These are phyloP conservation scores for Etia nguti DNA, from an alignment of 2,113 vertebrate species.

Conservation along the genomic window DNA sequence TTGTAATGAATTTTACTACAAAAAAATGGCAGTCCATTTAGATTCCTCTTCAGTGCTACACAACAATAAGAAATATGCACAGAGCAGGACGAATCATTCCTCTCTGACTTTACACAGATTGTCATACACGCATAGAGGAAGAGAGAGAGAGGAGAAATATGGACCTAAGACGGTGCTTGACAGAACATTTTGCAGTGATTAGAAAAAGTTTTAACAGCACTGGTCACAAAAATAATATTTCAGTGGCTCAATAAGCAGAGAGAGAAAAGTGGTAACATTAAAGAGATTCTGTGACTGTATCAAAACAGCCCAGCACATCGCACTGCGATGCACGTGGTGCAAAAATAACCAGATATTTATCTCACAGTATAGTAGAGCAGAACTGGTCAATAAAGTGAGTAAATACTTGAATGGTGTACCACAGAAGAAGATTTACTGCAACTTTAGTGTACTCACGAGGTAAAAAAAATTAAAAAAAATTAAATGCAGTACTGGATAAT, in stretches of 20 bases:
- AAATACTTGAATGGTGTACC: neutral
- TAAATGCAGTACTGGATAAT: neutral
- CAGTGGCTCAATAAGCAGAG: conserved; percentile 34
- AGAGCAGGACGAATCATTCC: neutral
- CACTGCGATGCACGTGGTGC: conserved; percentile 21
- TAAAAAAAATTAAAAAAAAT: neutral
- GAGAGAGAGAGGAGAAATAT: neutral
- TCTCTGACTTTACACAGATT: conserved; percentile 8
- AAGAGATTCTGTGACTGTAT: conserved; percentile 31
- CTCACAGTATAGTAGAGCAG: conserved; percentile 8
- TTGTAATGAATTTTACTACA: conserved; percentile 19
- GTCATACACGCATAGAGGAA: neutral
- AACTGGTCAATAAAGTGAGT: neutral
- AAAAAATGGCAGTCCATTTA: conserved; percentile 1
- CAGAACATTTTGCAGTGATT: conserved; percentile 2
- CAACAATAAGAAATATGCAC: conserved; percentile 52
- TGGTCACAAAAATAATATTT: conserved; percentile 45
- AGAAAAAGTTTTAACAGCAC: conserved; percentile 25
- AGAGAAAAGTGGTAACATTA: conserved; percentile 28
- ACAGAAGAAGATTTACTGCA: neutral
- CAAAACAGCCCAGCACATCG: conserved; percentile 23
- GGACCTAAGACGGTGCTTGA: neutral
- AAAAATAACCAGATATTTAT: conserved; percentile 33
- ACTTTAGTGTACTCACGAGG: neutral
- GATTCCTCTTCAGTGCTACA: conserved; percentile 29